These are phyloP conservation scores for Trematocara stigmaticum DNA, from an alignment of 2,113 vertebrate species.

Conservation along the genomic window DNA sequence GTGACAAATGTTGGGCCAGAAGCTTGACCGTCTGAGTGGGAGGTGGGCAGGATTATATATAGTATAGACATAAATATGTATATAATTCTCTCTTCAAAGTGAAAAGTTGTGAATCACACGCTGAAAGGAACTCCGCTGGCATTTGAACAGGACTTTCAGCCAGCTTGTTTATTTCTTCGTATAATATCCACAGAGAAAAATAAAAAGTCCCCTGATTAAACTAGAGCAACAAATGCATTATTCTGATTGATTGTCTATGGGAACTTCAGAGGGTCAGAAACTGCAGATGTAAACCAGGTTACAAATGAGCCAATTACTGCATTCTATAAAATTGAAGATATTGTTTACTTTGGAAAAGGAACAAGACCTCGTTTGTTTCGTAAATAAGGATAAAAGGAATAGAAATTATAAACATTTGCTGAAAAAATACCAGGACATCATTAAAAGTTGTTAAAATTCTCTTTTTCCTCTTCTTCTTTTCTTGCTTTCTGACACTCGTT, in stretches of 20 bases:
- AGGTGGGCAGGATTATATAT: slow-evolving; percentile 19
- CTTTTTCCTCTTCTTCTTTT: neutral
- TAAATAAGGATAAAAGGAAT: slow-evolving; percentile 11
- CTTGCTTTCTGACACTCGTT: neutral
- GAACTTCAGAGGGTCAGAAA: neutral
- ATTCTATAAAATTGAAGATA: neutral
- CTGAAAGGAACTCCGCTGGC: neutral
- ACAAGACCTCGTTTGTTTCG: neutral
- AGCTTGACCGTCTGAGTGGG: slow-evolving; percentile 28
- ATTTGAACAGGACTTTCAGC: neutral
- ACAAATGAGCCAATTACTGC: slow-evolving; percentile 39
- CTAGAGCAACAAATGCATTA: neutral
- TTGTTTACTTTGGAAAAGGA: neutral
- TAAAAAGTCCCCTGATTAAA: neutral
- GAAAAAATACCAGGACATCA: neutral
- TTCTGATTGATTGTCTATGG: neutral
- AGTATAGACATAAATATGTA: neutral
- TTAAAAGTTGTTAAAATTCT: neutral
- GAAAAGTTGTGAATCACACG: slow-evolving; percentile 37
- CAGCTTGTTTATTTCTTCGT: slow-evolving; percentile 2
- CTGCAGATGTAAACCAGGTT: neutral
- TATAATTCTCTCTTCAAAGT: slow-evolving; percentile 10
- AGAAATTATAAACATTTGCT: neutral
- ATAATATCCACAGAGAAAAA: neutral
- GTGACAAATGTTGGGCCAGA: slow-evolving; percentile 35